Base-by-base conservation (phyloP, 2,113 vertebrate species). In the Pterophyllum scalare region DNA sequence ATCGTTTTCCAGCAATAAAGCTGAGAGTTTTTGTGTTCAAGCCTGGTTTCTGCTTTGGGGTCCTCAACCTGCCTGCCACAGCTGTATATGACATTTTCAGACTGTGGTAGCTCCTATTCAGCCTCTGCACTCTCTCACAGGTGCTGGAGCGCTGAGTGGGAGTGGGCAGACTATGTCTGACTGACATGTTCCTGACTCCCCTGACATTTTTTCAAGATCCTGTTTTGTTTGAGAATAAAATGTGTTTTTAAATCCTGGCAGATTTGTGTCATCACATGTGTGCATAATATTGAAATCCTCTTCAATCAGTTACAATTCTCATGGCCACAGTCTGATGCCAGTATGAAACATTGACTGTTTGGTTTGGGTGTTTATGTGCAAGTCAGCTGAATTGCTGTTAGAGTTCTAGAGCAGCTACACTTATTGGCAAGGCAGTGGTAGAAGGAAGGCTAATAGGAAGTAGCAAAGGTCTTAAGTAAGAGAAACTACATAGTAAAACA, bases 101-200 rank as follows among this genome's bases (percentile, higher is more conserved):
- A 15, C 35, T 9, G 20, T 24, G 10, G 17, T 13, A 12, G 61
- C 38, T 65, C 24, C 9, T 57, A 19, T 11, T 46, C 6, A 46
- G 75, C 24, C 26, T 81, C 33, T 61, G 78, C 60, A 79, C 60
- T 2, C 72, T 43, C 70, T 74, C 79, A 54, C 72, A 79, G 75
- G 67, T 76, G 59, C 64, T 59, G 57, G 43, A 22, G 57, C 5
- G 4, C 57, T 24, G 74, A 19, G 80, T 83, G 61, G 52, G 80
- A 6, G 28, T 56, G 64, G 33, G 6, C 81, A 82, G 31, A 52
- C 24, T 52, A 20, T 77, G 75, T 87, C 46, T 87, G 65, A 72
- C 5, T 72, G 86, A 82, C 84, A 87, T 28, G 17, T 75, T 54
- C 64, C 26, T 2, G 3, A 33, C 24, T 80, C 74, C 43, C 11